A percentile compares a stretch with the other conserved stretches of the same genome.
These are phyloP conservation scores for Yponomeuta malinellus DNA, from an alignment of 2,888 invertebrate genomes.

Conservation along the genomic window DNA sequence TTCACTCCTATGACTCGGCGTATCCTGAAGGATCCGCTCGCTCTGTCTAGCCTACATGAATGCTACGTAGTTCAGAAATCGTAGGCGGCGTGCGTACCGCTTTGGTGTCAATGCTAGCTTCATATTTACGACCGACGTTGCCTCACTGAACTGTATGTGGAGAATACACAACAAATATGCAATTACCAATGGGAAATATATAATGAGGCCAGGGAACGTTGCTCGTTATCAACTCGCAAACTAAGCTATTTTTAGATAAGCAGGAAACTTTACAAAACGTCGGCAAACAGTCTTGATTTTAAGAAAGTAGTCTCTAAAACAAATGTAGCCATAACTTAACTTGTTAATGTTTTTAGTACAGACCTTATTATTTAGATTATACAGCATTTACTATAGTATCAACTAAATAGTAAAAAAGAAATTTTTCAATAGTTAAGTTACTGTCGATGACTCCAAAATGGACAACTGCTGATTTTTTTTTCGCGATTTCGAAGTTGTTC, in stretches of 20 bases:
- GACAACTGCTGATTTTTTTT: too few species aligned
- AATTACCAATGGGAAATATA: not conserved
- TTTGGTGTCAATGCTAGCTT: constrained; percentile 36
- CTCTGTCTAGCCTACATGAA: constrained; percentile 56
- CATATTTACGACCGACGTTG: constrained; percentile 39
- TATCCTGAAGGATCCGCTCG: constrained; percentile 23
- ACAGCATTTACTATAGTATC: too few species aligned
- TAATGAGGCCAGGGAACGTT: not conserved
- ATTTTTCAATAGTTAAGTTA: too few species aligned
- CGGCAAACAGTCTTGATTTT: too few species aligned
- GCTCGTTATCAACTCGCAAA: not conserved
- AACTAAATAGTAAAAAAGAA: too few species aligned
- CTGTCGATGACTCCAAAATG: too few species aligned
- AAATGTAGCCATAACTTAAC: too few species aligned
- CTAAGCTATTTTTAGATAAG: not conserved
- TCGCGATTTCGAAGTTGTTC: too few species aligned
- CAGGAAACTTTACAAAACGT: too few species aligned
- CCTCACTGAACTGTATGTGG: constrained; percentile 32
- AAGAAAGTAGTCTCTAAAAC: too few species aligned
- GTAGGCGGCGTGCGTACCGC: constrained; percentile 44
- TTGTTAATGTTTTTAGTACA: too few species aligned
- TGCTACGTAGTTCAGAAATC: constrained; percentile 55
- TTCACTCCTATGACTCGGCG: constrained; percentile 25
- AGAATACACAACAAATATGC: not conserved
- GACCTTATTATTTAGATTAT: too few species aligned